Evolutionary conservation across 2,888 invertebrate species (phyloP).

Genomic region (Melanophora roralis): DNA sequence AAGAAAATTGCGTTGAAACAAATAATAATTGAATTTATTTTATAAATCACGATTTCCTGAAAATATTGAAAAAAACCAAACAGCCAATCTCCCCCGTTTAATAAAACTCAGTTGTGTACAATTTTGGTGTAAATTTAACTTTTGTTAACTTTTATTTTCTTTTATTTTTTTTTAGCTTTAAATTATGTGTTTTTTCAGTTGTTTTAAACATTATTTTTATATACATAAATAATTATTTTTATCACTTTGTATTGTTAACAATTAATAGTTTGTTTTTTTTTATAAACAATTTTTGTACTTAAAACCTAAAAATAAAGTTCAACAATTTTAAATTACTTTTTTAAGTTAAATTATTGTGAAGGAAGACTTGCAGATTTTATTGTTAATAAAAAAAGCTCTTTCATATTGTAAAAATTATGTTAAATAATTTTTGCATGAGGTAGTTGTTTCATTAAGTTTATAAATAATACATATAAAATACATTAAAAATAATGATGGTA

Average conservation of each 20-base stretch:
- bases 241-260: constrained; percentile 53
- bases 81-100: too few species aligned
- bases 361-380: constrained; percentile 73
- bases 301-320: constrained; percentile 42
- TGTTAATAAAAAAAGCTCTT: constrained; percentile 62
- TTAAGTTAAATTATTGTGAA: constrained; percentile 17
- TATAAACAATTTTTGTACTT: constrained; percentile 27
- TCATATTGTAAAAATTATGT: background rate
- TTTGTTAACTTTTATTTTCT: constrained; percentile 2
- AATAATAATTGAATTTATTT: too few species aligned
- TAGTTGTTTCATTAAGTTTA: constrained; percentile 53
- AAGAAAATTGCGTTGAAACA: too few species aligned
- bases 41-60: too few species aligned
- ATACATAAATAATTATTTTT: constrained; percentile 24
- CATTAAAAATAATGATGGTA: constrained; percentile 5
- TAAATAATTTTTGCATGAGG: constrained; percentile 40
- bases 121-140: background rate
- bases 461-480: constrained; percentile 26
- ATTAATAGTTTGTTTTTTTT: constrained; percentile 45
- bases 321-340: constrained; percentile 22
- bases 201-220: constrained; percentile 15
- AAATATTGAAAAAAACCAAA: too few species aligned
- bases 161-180: constrained; percentile 14
- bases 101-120: too few species aligned
- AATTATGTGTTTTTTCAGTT: constrained; percentile 4